These are phyloP conservation scores for Drosophila teissieri DNA, from an alignment of 1,140 invertebrate species.

Conservation along the genomic window DNA sequence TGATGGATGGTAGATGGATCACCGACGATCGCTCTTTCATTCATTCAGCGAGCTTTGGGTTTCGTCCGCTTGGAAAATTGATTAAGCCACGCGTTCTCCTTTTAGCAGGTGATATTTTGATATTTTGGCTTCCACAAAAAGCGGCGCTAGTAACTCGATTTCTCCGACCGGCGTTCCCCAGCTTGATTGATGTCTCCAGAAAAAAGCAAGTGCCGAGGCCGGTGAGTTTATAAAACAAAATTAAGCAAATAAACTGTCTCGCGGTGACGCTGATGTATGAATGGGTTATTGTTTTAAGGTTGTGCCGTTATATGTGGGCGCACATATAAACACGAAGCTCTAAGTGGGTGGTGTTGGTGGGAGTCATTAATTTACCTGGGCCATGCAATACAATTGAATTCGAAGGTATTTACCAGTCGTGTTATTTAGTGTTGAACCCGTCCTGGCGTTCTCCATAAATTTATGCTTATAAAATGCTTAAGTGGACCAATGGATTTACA, in stretches of 20 bases:
- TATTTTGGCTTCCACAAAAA: slow-evolving; percentile 17
- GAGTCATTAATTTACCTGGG: slow-evolving; percentile 42
- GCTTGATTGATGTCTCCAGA: slow-evolving; percentile 69
- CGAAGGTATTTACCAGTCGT: slow-evolving; percentile 43
- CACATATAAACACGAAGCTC: slow-evolving; percentile 18
- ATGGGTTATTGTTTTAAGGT: slow-evolving; percentile 53
- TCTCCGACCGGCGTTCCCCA: slow-evolving; percentile 17
- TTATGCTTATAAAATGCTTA: not conserved
- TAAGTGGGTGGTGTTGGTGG: slow-evolving; percentile 43
- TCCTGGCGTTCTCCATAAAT: not conserved
- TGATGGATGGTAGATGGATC: slow-evolving; percentile 76
- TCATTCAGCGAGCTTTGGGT: slow-evolving; percentile 70
- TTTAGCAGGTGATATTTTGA: slow-evolving; percentile 42
- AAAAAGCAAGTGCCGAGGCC: slow-evolving; percentile 50
- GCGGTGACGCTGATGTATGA: slow-evolving; percentile 66
- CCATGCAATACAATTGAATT: slow-evolving; percentile 20
- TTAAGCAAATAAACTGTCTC: slow-evolving; percentile 76
- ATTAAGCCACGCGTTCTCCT: slow-evolving; percentile 70
- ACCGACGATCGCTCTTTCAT: slow-evolving; percentile 64
- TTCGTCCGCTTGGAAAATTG: slow-evolving; percentile 67
- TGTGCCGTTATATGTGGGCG: slow-evolving; percentile 27
- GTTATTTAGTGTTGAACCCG: slow-evolving; percentile 16
- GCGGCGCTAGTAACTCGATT: slow-evolving; percentile 64
- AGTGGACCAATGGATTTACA: too few relatives aligned
- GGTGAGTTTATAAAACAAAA: slow-evolving; percentile 55